phyloP scores from a whole-genome alignment of 1,140 invertebrate species.

The Temnothorax nylanderi region DNA sequence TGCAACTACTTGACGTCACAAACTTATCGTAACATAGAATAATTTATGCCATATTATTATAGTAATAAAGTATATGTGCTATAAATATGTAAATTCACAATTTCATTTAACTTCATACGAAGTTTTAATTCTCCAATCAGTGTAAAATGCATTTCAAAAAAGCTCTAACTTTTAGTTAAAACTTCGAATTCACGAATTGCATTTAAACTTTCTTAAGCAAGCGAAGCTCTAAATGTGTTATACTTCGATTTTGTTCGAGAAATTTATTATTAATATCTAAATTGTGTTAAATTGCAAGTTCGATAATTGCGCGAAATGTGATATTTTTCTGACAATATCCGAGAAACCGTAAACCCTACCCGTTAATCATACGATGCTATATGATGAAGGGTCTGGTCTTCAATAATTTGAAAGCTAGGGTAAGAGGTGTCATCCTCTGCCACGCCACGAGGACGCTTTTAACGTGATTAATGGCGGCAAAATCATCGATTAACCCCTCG shows the following conservation, averaged over 20 bases:
- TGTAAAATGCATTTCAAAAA: not conserved
- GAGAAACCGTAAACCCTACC: not conserved
- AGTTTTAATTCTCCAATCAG: not conserved
- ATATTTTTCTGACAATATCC: not conserved
- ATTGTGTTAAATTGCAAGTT: conserved; percentile 9
- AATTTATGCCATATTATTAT: not conserved
- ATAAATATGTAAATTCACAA: not conserved
- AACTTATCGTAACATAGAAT: not conserved
- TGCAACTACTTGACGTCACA: not conserved
- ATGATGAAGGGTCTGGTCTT: conserved; percentile 26
- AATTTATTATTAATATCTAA: conserved; percentile 2
- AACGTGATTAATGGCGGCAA: conserved; percentile 42
- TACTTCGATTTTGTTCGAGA: not conserved
- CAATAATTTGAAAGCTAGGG: conserved; percentile 53
- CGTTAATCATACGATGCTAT: not conserved
- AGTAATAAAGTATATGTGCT: not conserved
- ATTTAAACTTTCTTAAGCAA: not conserved
- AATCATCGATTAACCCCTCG: conserved; percentile 45
- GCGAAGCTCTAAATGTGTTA: not conserved
- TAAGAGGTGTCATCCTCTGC: conserved; percentile 22
- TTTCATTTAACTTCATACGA: not conserved
- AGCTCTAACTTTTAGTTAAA: not conserved
- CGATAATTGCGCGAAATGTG: not conserved
- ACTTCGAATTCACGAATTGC: not conserved
- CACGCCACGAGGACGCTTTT: not conserved